Conservation (phyloP, 2,888 invertebrate species). For the Pristionchus arcanus region DNA sequence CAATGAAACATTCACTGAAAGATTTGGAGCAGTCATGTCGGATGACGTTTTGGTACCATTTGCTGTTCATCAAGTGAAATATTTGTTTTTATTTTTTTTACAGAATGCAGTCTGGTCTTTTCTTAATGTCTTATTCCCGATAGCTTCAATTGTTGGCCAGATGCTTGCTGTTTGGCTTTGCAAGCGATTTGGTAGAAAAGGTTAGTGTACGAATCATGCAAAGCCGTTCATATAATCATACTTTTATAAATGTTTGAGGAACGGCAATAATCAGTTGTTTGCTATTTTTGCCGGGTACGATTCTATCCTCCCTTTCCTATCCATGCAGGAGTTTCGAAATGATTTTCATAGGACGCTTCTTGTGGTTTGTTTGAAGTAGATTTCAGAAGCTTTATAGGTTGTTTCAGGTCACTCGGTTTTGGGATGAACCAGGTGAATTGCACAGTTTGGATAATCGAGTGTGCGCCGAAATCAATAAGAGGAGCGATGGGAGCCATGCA, state of each 20-base stretch:
- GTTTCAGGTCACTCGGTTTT: constrained; percentile 60
- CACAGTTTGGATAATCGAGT: constrained; percentile 72
- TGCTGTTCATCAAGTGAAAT: no score
- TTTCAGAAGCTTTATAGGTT: no score
- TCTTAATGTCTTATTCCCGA: no score
- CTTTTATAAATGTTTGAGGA: neutral
- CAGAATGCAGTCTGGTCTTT: no score
- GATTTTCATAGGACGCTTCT: constrained; percentile 66
- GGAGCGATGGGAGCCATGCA: constrained; percentile 71
- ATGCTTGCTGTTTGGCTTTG: no score
- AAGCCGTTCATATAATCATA: no score
- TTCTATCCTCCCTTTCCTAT: neutral
- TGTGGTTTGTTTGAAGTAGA: constrained; percentile 61
- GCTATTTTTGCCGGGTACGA: constrained; percentile 39
- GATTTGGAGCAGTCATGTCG: no score
- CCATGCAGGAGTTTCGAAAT: constrained; percentile 60
- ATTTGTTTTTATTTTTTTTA: neutral
- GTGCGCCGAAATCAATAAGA: constrained; percentile 66
- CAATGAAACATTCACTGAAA: no score
- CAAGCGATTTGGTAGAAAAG: no score
- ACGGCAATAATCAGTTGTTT: neutral
- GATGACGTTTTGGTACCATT: neutral
- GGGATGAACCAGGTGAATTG: constrained; percentile 68
- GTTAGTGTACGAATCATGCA: no score
- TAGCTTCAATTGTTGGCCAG: no score